Percentiles rank a stretch among this genome's conserved stretches.
Evolutionary conservation across 2,888 invertebrate genomes (phyloP).

Genomic region (Dascillus cervinus): DNA sequence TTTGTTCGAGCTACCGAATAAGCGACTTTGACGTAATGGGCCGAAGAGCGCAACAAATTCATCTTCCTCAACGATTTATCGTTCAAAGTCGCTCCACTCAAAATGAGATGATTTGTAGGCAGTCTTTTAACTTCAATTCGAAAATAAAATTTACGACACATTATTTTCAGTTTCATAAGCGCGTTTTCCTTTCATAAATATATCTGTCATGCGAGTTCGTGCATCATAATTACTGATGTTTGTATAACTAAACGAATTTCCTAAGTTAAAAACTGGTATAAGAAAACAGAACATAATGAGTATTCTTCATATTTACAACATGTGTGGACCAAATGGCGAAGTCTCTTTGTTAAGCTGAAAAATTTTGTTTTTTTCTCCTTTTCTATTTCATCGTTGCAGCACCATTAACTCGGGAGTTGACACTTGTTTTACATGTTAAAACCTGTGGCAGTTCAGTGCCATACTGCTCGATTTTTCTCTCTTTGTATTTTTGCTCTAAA

Average conservation of each 20-base stretch:
- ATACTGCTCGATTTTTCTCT: too few relatives aligned
- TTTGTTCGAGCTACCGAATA: too few relatives aligned
- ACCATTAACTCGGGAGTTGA: constrained; percentile 34
- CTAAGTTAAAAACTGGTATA: constrained; percentile 24
- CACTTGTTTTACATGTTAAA: constrained; percentile 33
- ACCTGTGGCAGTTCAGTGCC: constrained; percentile 19
- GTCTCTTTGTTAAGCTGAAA: constrained; percentile 12
- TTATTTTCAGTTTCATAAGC: too few relatives aligned
- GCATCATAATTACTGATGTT: constrained; percentile 28
- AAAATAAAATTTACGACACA: too few relatives aligned
- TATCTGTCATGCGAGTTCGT: constrained; percentile 20
- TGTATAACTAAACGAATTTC: constrained; percentile 30
- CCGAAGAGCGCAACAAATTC: too few relatives aligned
- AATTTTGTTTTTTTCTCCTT: constrained; percentile 17
- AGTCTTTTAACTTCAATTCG: too few relatives aligned
- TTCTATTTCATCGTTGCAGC: constrained; percentile 28
- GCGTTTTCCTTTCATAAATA: too few relatives aligned
- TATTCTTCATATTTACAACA: constrained; percentile 27
- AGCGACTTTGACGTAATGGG: too few relatives aligned
- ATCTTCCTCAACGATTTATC: too few relatives aligned
- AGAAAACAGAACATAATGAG: constrained; percentile 28
- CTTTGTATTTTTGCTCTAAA: too few relatives aligned
- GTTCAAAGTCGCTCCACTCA: too few relatives aligned
- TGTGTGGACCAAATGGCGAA: constrained; percentile 29
- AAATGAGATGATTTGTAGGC: too few relatives aligned